phyloP scores from a whole-genome alignment of 2,888 invertebrate genomes.

The Stenodema calcarata region DNA sequence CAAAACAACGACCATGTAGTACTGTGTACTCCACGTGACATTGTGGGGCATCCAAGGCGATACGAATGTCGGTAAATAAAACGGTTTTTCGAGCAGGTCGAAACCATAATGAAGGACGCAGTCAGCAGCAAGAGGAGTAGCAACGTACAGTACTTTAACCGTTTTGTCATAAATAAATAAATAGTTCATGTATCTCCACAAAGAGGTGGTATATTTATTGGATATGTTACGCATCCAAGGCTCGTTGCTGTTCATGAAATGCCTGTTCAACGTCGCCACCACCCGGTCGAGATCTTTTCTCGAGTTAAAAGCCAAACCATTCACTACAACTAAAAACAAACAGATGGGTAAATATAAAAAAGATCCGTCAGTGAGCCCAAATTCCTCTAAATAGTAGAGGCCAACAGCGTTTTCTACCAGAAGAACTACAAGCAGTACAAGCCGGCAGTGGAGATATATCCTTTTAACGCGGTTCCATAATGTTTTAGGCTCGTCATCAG shows the following conservation, averaged over 20 bases:
- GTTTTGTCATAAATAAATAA: background rate
- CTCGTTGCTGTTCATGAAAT: background rate
- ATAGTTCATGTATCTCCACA: background rate
- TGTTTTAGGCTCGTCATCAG: background rate
- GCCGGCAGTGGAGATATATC: background rate
- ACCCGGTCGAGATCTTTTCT: background rate
- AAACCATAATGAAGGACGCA: conserved; percentile 1
- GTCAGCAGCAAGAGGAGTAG: background rate
- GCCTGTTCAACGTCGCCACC: background rate
- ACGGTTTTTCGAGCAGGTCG: background rate
- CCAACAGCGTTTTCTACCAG: background rate
- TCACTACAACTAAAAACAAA: background rate
- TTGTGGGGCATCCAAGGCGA: background rate
- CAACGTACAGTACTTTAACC: background rate
- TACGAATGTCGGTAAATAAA: background rate
- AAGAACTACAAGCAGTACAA: background rate
- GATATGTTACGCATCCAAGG: background rate
- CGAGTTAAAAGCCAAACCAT: background rate
- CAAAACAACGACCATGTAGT: background rate
- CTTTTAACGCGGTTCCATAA: background rate
- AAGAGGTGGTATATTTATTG: background rate
- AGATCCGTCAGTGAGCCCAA: background rate
- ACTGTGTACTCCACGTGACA: background rate
- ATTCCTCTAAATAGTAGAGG: background rate
- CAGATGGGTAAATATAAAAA: background rate